Conservation (phyloP, 2,888 invertebrate genomes). For the Tenthredo livida region DNA sequence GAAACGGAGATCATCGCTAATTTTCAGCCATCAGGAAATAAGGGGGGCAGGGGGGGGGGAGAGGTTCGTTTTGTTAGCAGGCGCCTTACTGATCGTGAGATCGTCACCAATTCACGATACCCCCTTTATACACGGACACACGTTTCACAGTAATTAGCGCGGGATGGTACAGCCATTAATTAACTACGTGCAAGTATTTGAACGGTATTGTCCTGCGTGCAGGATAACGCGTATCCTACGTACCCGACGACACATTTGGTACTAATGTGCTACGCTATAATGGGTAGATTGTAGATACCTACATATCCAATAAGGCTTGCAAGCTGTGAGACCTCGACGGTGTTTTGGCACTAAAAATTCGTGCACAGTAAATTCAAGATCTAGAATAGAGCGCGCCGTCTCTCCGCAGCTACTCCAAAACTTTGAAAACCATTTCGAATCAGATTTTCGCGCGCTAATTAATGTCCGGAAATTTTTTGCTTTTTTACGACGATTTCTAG, state of each 20-base stretch:
- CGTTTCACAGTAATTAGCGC: conserved; percentile 28
- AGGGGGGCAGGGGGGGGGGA: not conserved
- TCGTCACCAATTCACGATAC: not conserved
- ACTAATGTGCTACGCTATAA: not conserved
- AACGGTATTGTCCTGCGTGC: conserved; percentile 38
- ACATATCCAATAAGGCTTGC: conserved; percentile 1
- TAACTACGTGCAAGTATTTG: conserved; percentile 45
- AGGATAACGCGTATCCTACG: not conserved
- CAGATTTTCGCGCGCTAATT: too few relatives aligned
- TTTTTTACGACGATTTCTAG: not conserved
- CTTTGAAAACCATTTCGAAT: not conserved
- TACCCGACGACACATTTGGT: not conserved
- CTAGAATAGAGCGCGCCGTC: not conserved
- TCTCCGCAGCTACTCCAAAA: not conserved
- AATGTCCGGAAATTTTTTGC: not conserved
- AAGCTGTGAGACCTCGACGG: not conserved
- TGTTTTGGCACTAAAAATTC: not conserved
- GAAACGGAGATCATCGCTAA: not conserved
- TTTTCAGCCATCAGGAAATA: not conserved
- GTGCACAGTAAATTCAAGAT: not conserved
- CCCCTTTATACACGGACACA: not conserved
- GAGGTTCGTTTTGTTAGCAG: not conserved
- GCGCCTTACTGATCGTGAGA: not conserved
- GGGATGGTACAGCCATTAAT: conserved; percentile 11
- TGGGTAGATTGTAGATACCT: not conserved